phyloP scores from a whole-genome alignment of 2,113 vertebrate species.

The Ciconia maguari region DNA sequence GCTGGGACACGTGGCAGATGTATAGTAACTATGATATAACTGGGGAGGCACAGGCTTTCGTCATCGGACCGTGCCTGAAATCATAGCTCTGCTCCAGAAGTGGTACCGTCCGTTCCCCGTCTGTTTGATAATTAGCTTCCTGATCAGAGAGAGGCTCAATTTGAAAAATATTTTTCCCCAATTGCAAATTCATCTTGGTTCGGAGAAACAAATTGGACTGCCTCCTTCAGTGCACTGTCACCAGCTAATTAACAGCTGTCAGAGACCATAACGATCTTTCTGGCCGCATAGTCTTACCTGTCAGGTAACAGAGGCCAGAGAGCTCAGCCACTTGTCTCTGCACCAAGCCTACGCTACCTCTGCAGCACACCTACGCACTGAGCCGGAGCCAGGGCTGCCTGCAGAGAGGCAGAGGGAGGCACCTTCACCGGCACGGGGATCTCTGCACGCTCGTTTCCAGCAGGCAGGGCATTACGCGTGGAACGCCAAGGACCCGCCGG shows the following conservation, averaged over 20 bases:
- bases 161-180: not conserved
- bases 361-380: not conserved
- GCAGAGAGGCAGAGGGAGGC: not conserved
- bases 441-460: fast-evolving
- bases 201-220: not conserved
- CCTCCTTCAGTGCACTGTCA: not conserved
- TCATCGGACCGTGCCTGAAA: not conserved
- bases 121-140: fast-evolving
- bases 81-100: not conserved
- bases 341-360: not conserved
- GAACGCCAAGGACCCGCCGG: fast-evolving
- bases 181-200: not conserved
- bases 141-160: fast-evolving
- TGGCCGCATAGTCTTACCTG: fast-evolving
- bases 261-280: no score
- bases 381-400: not conserved
- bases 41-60: not conserved
- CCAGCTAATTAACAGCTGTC: not conserved
- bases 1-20: not conserved
- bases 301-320: not conserved
- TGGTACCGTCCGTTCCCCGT: not conserved
- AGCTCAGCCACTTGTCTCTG: not conserved
- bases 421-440: not conserved
- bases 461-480: not conserved
- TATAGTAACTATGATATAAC: fast-evolving